Evolutionary conservation across 2,113 vertebrate genomes (phyloP).

Genomic region (Lates calcarifer): DNA sequence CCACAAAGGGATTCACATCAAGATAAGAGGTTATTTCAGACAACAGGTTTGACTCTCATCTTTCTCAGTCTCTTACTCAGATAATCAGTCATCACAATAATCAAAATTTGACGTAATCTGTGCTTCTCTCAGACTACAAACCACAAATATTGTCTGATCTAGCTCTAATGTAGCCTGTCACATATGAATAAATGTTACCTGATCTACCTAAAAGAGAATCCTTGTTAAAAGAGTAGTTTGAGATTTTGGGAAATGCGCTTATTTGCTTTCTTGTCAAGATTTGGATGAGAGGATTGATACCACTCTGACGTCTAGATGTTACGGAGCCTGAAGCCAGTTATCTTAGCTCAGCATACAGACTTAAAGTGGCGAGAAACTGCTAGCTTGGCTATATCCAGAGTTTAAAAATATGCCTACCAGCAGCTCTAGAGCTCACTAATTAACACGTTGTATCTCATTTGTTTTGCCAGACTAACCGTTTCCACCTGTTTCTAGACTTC

Average conservation of each 20-base stretch:
- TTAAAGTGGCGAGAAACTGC: not conserved
- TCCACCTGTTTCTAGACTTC: slow-evolving; percentile 2
- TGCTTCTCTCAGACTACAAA: not conserved
- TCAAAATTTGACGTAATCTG: slow-evolving; percentile 3
- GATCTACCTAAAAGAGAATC: not conserved
- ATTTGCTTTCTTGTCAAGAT: slow-evolving; percentile 2
- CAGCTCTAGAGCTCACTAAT: not conserved
- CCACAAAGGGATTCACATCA: slow-evolving; percentile 22
- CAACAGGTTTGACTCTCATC: slow-evolving; percentile 11
- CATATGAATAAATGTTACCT: not conserved
- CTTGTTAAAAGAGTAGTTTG: not conserved
- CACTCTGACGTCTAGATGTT: not conserved
- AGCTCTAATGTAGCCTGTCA: not conserved
- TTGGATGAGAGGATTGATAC: slow-evolving; percentile 19
- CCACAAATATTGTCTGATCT: not conserved
- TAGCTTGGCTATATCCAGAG: slow-evolving; percentile 1
- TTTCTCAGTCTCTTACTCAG: not conserved
- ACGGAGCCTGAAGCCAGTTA: not conserved
- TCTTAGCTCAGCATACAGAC: slow-evolving; percentile 23
- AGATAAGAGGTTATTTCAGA: slow-evolving; percentile 45
- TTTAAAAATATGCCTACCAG: slow-evolving; percentile 12
- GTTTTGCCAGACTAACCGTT: slow-evolving; percentile 18
- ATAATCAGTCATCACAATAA: slow-evolving; percentile 23
- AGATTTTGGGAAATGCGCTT: not conserved
- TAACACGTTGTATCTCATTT: slow-evolving; percentile 8